Conservation (phyloP, 2,888 invertebrate genomes). For the Andricus quercusramuli region DNA sequence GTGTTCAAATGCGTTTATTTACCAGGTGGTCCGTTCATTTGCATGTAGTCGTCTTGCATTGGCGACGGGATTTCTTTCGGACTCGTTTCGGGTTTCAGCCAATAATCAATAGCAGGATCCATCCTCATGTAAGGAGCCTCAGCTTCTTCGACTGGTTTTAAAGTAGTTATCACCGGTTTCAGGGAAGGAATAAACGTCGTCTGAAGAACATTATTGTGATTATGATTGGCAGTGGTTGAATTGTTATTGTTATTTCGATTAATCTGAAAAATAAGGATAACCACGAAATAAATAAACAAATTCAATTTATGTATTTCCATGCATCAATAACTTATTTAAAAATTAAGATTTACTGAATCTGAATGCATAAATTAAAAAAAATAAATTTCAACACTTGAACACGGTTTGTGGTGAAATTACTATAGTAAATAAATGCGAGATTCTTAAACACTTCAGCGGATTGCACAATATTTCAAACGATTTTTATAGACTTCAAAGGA, state of each 20-base stretch:
- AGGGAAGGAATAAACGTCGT: constrained; percentile 65
- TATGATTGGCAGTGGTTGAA: constrained; percentile 76
- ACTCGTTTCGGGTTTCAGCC: constrained; percentile 71
- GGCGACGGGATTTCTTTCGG: constrained; percentile 78
- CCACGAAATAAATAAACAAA: background rate
- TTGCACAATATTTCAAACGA: too few relatives aligned
- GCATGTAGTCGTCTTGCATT: constrained; percentile 75
- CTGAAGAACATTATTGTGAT: constrained; percentile 70
- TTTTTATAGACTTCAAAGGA: too few relatives aligned
- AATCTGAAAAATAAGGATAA: constrained; percentile 61
- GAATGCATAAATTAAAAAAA: too few relatives aligned
- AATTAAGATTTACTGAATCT: too few relatives aligned
- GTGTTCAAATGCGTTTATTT: constrained; percentile 31
- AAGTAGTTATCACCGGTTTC: constrained; percentile 73
- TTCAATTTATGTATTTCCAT: background rate
- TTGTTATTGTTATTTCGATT: constrained; percentile 75
- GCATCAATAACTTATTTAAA: too few relatives aligned
- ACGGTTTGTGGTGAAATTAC: too few relatives aligned
- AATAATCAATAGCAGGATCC: constrained; percentile 71
- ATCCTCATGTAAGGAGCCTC: constrained; percentile 77
- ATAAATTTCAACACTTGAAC: too few relatives aligned
- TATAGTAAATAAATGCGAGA: too few relatives aligned
- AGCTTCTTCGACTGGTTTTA: constrained; percentile 76
- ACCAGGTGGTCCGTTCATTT: constrained; percentile 78
- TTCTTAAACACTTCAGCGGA: too few relatives aligned